A percentile compares a stretch with the other conserved stretches of the same genome.
phyloP scores from a whole-genome alignment of 1,140 invertebrate genomes.

The Heliconius melpomene region DNA sequence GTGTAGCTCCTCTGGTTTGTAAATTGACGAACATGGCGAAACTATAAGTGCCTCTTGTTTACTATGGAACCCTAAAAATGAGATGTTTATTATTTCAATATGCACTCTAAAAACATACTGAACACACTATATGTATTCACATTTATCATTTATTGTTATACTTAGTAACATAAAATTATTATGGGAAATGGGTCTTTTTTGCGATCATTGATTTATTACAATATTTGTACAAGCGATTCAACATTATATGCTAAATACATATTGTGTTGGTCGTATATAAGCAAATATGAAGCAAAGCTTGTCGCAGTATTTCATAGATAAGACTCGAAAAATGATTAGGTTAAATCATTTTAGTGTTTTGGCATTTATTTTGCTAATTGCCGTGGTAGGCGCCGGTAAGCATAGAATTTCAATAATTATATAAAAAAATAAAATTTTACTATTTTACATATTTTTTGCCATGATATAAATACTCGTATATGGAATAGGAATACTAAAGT shows the following conservation, averaged over 20 bases:
- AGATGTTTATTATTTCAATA: too few relatives aligned
- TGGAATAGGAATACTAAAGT: too few relatives aligned
- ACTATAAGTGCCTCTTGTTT: too few relatives aligned
- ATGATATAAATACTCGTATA: too few relatives aligned
- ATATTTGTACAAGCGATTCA: not conserved
- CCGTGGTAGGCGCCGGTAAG: constrained; percentile 14
- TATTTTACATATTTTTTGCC: too few relatives aligned
- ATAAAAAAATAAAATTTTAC: not conserved
- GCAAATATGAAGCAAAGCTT: not conserved
- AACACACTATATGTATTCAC: too few relatives aligned
- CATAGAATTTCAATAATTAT: constrained; percentile 3
- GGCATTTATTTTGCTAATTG: constrained; percentile 11
- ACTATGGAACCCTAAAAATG: too few relatives aligned
- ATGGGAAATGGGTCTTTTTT: not conserved
- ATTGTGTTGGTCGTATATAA: not conserved
- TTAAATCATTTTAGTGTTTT: constrained; percentile 13
- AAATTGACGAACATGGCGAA: too few relatives aligned
- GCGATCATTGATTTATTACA: not conserved
- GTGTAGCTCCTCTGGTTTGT: too few relatives aligned
- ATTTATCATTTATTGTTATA: too few relatives aligned
- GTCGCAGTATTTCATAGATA: constrained; percentile 1
- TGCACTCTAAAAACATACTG: too few relatives aligned
- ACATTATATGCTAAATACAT: not conserved
- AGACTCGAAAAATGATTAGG: constrained; percentile 15
- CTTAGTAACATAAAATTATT: not conserved